Evolutionary conservation across 2,113 vertebrate genomes (phyloP).

Genomic region (Athene cunicularia): DNA sequence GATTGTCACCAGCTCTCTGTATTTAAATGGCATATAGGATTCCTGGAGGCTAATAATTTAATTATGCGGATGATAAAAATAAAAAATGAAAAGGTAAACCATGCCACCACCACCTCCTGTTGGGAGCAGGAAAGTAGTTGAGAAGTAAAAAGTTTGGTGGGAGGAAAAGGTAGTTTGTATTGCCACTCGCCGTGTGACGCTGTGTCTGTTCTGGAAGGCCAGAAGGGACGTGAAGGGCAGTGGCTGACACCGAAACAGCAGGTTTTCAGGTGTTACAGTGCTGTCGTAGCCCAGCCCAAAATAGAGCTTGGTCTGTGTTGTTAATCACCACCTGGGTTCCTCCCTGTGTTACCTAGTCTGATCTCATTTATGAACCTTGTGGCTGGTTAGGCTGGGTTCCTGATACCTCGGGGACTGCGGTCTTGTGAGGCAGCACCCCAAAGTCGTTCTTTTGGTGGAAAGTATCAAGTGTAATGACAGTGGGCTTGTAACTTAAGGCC

Average conservation of each 20-base stretch:
- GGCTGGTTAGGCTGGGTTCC: not conserved
- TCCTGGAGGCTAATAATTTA: not conserved
- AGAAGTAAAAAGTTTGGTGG: not conserved
- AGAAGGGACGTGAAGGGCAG: not conserved
- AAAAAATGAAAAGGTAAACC: not conserved
- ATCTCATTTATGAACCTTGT: not conserved
- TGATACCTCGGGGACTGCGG: not conserved
- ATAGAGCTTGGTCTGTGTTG: not conserved
- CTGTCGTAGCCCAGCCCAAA: not conserved
- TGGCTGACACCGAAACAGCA: not conserved
- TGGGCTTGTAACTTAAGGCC: not conserved
- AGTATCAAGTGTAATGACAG: not conserved
- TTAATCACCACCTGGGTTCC: not conserved
- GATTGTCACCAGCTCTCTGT: not conserved
- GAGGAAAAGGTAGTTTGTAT: not conserved
- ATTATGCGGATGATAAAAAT: not conserved
- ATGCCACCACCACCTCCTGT: not conserved
- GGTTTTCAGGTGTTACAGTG: not conserved
- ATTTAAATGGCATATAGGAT: not conserved
- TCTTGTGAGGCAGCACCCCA: not conserved
- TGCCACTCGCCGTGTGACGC: not conserved
- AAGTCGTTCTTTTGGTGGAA: not conserved
- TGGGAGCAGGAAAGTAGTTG: not conserved
- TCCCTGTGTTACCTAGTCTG: not conserved
- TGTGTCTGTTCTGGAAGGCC: accelerated